Base-by-base conservation (phyloP, 2,888 invertebrate species). In the Chymomyza amoena region DNA sequence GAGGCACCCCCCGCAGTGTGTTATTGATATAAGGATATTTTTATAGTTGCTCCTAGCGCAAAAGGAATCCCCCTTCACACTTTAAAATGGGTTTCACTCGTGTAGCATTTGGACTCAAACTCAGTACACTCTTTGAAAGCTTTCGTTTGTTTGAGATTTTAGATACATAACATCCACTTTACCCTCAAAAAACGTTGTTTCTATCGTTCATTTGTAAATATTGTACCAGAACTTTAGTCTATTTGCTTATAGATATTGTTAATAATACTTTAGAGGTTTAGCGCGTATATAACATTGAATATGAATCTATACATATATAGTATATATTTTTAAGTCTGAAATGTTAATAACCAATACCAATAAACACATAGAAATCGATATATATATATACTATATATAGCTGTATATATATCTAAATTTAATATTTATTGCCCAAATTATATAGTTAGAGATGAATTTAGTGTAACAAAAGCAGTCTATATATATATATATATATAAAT, bases 401-500 rank as follows among this genome's bases (percentile, higher is more conserved):
- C 71, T 61, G 61, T 61, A 70, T 51, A 69, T 68, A 69, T 54
- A 68, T 70, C 80, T 80, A 81, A 84, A 85, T 83, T 81, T 76
- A 84, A 88, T 85, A 85, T 88, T 88, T 88, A 88, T 85, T 87
- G 80, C 82, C 76, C 79, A 71, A 82, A 75, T 73, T 75, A 73
- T 71, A 86, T 86, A 86, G 85, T 80, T 86, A 86, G 85, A 80
- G 85, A 88, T 77, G 89, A 85, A 86, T 89, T 86, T 88, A 85
- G 87, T 88, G 82, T 87, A 84, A 76, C 78, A 65, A 73, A 6
- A 75, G 72, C 70, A 70, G 75, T 70, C 79, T 79, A 50, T 25
- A 64, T 39, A 69, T 68, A 72, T 72, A 68, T 61, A 66, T 61
- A 64, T 59, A 52, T 28, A 69, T 61, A 69, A 25, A 64, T 39